Conservation (phyloP, 1,140 invertebrate species). For the Drosophila lowei region DNA sequence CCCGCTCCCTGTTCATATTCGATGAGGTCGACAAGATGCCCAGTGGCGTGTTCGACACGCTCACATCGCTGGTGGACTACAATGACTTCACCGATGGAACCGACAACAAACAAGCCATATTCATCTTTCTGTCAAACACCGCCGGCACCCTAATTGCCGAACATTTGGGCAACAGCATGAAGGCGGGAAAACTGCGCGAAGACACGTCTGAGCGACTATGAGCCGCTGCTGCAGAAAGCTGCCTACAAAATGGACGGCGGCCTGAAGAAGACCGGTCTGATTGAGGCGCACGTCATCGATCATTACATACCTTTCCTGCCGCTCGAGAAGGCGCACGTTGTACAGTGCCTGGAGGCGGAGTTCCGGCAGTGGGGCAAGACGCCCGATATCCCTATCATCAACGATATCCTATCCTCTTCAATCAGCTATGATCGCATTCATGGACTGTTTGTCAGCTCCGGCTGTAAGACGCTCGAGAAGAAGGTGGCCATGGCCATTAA, state of each 20-base stretch:
- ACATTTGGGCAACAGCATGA: conserved; percentile 86
- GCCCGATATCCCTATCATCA: conserved; percentile 84
- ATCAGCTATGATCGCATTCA: conserved; percentile 75
- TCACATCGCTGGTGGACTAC: conserved; percentile 96
- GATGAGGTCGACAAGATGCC: conserved; percentile 99
- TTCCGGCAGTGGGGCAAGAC: conserved; percentile 83
- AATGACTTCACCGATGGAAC: conserved; percentile 86
- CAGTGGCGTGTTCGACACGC: conserved; percentile 89
- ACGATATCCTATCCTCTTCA: conserved; percentile 80
- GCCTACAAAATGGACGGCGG: too few species aligned
- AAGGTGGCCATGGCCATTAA: conserved; percentile 83
- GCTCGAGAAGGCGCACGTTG: too few species aligned
- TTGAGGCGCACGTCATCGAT: too few species aligned
- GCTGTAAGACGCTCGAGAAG: conserved; percentile 86
- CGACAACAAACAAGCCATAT: conserved; percentile 90
- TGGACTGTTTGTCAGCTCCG: conserved; percentile 84
- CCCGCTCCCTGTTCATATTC: conserved; percentile 94
- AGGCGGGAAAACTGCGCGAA: conserved; percentile 86
- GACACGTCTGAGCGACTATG: conserved; percentile 89
- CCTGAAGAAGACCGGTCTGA: too few species aligned
- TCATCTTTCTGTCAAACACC: conserved; percentile 96
- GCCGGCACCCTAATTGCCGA: conserved; percentile 89
- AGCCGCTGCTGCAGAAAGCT: too few species aligned
- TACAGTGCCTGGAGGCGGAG: conserved; percentile 85
- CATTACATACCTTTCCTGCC: too few species aligned